Evolutionary conservation across 2,888 invertebrate genomes (phyloP).

Genomic region (Limnephilus rhombicus): DNA sequence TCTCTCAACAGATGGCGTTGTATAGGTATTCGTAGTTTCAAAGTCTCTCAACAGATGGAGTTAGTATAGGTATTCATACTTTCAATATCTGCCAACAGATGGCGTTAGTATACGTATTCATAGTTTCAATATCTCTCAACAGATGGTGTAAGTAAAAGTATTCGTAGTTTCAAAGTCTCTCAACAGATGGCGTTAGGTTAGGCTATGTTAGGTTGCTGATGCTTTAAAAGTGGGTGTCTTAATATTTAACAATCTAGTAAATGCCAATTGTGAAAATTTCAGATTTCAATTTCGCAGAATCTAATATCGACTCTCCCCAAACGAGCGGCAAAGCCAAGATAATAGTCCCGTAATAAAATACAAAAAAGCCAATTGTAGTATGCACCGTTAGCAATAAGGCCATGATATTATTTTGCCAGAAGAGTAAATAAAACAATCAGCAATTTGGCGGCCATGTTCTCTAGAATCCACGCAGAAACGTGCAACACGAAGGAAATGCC

Average conservation of each 20-base stretch:
- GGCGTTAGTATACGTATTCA: too few relatives aligned
- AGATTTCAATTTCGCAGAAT: background rate
- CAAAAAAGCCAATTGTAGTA: background rate
- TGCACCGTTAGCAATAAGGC: background rate
- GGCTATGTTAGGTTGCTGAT: too few relatives aligned
- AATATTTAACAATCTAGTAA: background rate
- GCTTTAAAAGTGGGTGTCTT: background rate
- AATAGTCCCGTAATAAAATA: background rate
- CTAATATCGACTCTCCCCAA: background rate
- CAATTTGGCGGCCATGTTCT: constrained; percentile 55
- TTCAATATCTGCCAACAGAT: too few relatives aligned
- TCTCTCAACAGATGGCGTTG: too few relatives aligned
- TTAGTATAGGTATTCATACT: too few relatives aligned
- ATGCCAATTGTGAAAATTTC: background rate
- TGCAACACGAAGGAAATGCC: constrained; percentile 60
- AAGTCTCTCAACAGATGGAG: too few relatives aligned
- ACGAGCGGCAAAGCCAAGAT: background rate
- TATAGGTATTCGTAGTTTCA: too few relatives aligned
- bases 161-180: too few relatives aligned
- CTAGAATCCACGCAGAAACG: constrained; percentile 48
- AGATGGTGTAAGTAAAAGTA: too few relatives aligned
- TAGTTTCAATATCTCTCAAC: too few relatives aligned
- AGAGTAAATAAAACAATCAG: constrained; percentile 55
- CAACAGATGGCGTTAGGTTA: too few relatives aligned
- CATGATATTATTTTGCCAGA: constrained; percentile 21